Evolutionary conservation across 1,140 invertebrate genomes (phyloP).

Genomic region (Cydia strobilella): DNA sequence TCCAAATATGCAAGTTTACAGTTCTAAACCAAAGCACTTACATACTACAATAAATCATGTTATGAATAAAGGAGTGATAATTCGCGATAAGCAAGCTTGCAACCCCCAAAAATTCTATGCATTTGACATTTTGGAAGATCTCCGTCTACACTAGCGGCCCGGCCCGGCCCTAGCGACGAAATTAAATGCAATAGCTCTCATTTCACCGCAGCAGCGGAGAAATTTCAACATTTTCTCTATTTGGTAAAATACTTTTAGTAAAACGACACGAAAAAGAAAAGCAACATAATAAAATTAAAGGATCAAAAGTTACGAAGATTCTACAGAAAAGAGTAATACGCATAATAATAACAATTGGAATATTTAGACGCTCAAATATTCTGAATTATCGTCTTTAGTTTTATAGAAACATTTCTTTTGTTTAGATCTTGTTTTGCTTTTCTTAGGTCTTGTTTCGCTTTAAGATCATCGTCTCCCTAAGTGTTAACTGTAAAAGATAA

Average conservation of each 20-base stretch:
- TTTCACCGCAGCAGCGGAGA: too few relatives aligned
- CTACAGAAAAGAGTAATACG: neutral
- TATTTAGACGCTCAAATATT: neutral
- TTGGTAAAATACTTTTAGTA: neutral
- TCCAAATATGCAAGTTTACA: too few relatives aligned
- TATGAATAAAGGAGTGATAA: too few relatives aligned
- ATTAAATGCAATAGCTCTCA: too few relatives aligned
- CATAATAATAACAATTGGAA: slow-evolving; percentile 1
- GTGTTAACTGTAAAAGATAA: neutral
- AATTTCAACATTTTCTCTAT: too few relatives aligned
- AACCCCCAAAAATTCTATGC: too few relatives aligned
- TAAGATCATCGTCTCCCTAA: neutral
- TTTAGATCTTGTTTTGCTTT: neutral
- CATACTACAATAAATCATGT: too few relatives aligned
- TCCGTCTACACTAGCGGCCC: too few relatives aligned
- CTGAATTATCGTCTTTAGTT: neutral
- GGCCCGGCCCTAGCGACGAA: too few relatives aligned
- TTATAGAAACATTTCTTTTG: neutral
- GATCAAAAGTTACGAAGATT: neutral
- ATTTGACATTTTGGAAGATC: too few relatives aligned
- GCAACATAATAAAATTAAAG: neutral
- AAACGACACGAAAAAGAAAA: neutral
- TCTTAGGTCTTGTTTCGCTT: neutral
- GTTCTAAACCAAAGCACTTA: too few relatives aligned
- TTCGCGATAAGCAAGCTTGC: too few relatives aligned